phyloP scores from a whole-genome alignment of 2,888 invertebrate genomes.

The Busseola fusca region DNA sequence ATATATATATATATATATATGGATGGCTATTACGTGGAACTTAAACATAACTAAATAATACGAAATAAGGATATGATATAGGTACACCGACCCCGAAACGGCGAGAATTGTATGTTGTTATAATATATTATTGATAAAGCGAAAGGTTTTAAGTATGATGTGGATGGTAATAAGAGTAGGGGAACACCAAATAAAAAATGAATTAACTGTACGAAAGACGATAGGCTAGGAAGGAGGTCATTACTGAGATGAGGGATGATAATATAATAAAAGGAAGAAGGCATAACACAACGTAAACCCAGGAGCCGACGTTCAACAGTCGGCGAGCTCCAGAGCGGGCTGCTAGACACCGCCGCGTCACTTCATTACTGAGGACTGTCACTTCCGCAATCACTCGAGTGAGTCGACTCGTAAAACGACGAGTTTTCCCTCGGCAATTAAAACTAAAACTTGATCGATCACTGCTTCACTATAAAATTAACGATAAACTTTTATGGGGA shows the following conservation, averaged over 20 bases:
- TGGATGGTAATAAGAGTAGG: background rate
- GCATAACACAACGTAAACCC: background rate
- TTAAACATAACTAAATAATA: background rate
- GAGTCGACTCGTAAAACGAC: constrained; percentile 24
- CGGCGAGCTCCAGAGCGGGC: background rate
- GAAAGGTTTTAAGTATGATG: background rate
- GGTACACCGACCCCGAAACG: background rate
- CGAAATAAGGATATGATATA: background rate
- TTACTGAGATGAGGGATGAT: too few species aligned
- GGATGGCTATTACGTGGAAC: background rate
- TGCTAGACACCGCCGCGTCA: background rate
- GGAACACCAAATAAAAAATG: too few species aligned
- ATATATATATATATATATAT: too few species aligned
- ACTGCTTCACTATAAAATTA: constrained; percentile 29
- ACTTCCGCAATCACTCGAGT: constrained; percentile 38
- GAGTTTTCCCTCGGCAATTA: constrained; percentile 40
- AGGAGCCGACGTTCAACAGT: background rate
- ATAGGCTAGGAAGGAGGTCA: background rate
- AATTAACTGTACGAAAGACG: background rate
- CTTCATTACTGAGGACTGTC: constrained; percentile 18
- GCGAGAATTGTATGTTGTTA: background rate
- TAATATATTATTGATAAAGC: background rate
- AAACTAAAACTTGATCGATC: constrained; percentile 47
- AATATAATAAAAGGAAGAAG: background rate
- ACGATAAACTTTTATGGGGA: constrained; percentile 32